A percentile compares a stretch with the other conserved stretches of the same genome.
These are phyloP conservation scores for Heterodera carotae DNA, from an alignment of 1,140 invertebrate species.

Conservation along the genomic window DNA sequence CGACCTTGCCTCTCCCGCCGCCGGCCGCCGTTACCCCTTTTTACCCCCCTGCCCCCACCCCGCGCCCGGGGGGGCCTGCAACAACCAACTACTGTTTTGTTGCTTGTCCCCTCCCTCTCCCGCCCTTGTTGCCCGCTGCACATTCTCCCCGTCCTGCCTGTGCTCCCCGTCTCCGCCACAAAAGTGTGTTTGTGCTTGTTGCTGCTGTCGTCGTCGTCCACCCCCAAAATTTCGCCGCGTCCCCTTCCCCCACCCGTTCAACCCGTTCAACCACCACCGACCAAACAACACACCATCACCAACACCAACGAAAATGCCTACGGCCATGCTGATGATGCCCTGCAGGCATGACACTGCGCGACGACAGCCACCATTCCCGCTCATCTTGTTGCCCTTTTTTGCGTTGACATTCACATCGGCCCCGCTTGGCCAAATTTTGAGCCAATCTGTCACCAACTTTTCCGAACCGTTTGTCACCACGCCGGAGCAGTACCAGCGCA, in stretches of 20 bases:
- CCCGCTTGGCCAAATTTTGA: conserved; percentile 24
- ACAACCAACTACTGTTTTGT: not conserved
- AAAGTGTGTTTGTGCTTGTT: too few relatives aligned
- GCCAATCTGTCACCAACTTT: conserved; percentile 39
- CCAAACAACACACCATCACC: too few relatives aligned
- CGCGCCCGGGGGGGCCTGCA: too few relatives aligned
- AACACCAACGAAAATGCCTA: too few relatives aligned
- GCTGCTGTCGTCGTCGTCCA: not conserved
- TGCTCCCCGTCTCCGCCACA: too few relatives aligned
- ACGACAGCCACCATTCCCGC: not conserved
- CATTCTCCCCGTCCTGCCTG: not conserved
- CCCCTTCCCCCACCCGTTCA: too few relatives aligned
- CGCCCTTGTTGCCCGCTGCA: not conserved
- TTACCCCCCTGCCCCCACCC: too few relatives aligned
- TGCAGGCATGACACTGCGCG: not conserved
- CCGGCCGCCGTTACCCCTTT: too few relatives aligned
- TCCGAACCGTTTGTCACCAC: not conserved
- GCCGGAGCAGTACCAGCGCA: not conserved
- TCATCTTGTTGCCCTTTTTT: not conserved
- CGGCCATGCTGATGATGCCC: not conserved
- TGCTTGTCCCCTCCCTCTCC: not conserved
- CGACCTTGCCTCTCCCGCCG: not conserved
- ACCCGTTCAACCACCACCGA: not conserved
- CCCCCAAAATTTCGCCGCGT: not conserved
- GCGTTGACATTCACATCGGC: not conserved